Evolutionary conservation across 2,797 vertebrate species (phyloP), one percentile per base, ranked within the genome.

Genomic region (Euphonia xanthogaster): DNA sequence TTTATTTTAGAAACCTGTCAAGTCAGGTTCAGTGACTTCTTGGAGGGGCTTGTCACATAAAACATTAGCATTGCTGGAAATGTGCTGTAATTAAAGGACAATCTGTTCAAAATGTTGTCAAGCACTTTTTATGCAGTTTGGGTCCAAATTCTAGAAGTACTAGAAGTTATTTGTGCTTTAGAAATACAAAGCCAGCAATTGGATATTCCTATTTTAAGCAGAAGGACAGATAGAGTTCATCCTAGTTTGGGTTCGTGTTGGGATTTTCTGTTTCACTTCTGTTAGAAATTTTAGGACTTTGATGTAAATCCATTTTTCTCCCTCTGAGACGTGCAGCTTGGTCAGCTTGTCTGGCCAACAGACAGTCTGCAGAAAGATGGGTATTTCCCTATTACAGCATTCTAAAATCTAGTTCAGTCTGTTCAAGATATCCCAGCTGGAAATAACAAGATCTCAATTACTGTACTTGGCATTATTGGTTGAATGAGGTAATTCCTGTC

Each of bases 1-100:
- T 79, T 95, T 86, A 42, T 76, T 95, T 83, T 83, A 76, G 60
- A 90, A 93, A 86, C 25, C 47, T 91, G 24, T 86, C 44, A 80
- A 37, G 33, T 93, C 57, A 80, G 27, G 42, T 63, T 84, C 48
- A 65, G 15, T 87, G 76, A 42, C 73, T 88, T 90, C 60, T 53
- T 80, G 66, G 30, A 76, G n/a, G 30, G 22, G 24, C 30, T 70
- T 86, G 44, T 84, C 31, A 23, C 44, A 14, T 54, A 20, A 66
- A 88, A 42, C 51, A 24, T 72, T 14, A 22, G 22, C 80, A n/a
- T 65, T 80, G 21, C 60, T 82, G 27, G 45, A 92, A 86, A 14
- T 75, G 42, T 57, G 51, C 37, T 66, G 28, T 25, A 10, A n/a
- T 88, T 91, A 65, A 72, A 45, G 30, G 78, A 27, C 58, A 66